Conservation (phyloP, 2,113 vertebrate species). For the Semicossyphus pulcher region DNA sequence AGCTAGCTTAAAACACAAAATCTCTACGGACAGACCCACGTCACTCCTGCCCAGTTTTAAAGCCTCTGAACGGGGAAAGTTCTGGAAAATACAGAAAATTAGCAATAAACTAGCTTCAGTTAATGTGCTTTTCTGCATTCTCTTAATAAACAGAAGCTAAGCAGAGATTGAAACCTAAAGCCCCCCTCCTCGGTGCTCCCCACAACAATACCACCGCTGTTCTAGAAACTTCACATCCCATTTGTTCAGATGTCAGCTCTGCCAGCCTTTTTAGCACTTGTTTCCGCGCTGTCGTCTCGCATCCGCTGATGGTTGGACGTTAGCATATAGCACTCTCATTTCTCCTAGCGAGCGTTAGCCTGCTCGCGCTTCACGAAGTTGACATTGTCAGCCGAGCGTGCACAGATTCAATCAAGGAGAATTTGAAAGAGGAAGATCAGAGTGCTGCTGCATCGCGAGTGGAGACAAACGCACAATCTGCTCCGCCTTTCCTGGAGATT, state of each 20-base stretch:
- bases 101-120: background rate
- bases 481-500: constrained; percentile 1
- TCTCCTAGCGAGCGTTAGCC: background rate
- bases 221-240: constrained; percentile 72
- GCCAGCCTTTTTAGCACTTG: constrained; percentile 31
- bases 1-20: constrained; percentile 8
- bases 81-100: background rate
- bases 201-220: constrained; percentile 42
- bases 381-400: constrained; percentile 31
- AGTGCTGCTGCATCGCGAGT: background rate
- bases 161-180: constrained; percentile 16
- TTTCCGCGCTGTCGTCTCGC: constrained; percentile 43
- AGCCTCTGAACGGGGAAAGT: constrained; percentile 36
- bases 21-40: background rate
- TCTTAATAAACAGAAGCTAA: constrained; percentile 18
- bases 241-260: constrained; percentile 43
- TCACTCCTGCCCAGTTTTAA: constrained; percentile 5
- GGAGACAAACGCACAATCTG: constrained; percentile 11
- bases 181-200: background rate
- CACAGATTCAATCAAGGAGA: constrained; percentile 40
- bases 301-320: constrained; percentile 40
- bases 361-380: constrained; percentile 8
- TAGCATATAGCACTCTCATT: constrained; percentile 41
- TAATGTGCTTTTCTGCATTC: constrained; percentile 4
- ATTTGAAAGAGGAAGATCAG: constrained; percentile 25